Conservation (phyloP, 2,113 vertebrate genomes). For the Odobenus rosmarus region DNA sequence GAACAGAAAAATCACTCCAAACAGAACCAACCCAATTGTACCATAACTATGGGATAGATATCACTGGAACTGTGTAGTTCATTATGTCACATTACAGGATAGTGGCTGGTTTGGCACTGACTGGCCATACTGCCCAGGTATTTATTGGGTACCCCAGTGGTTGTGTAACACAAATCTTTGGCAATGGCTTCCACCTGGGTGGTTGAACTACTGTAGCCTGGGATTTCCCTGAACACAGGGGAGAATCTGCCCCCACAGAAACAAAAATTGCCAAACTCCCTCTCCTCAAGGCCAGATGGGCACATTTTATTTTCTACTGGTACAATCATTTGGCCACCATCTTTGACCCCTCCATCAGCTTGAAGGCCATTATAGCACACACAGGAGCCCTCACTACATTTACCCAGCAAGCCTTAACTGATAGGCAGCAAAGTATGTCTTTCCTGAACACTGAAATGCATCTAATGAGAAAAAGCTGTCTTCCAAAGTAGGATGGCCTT, state of each 20-base stretch:
- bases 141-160: background rate
- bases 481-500: background rate
- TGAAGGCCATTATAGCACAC: background rate
- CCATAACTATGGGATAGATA: background rate
- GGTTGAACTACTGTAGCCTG: background rate
- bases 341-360: background rate
- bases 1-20: background rate
- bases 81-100: background rate
- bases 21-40: background rate
- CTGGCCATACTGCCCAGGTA: background rate
- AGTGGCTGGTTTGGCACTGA: background rate
- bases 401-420: background rate
- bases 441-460: background rate
- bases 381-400: background rate
- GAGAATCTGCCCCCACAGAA: background rate
- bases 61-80: background rate
- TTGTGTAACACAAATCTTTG: background rate
- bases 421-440: background rate
- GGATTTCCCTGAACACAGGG: background rate
- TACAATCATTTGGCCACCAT: background rate
- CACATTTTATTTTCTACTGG: background rate
- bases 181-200: background rate
- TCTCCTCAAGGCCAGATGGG: background rate
- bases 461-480: background rate
- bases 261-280: background rate